Conservation (phyloP, 1,140 invertebrate species). For the Rhysida immarginata region DNA sequence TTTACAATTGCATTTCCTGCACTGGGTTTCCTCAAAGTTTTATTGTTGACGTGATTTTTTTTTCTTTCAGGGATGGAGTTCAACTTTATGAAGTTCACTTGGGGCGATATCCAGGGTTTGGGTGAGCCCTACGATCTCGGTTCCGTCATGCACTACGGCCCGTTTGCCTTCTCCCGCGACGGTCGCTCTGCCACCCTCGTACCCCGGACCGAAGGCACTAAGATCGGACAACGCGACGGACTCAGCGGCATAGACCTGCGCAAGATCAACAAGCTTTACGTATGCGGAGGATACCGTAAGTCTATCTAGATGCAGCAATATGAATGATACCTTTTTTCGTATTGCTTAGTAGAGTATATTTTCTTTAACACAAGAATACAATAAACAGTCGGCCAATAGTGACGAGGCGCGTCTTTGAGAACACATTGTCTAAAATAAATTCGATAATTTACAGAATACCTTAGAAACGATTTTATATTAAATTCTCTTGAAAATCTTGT, state of each 20-base stretch:
- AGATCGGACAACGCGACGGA: conserved; percentile 31
- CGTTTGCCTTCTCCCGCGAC: conserved; percentile 16
- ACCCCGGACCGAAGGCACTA: conserved; percentile 15
- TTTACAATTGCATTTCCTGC: no score
- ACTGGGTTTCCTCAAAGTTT: no score
- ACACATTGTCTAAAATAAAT: no score
- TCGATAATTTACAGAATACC: no score
- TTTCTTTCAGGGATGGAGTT: conserved; percentile 14
- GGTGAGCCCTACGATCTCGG: conserved; percentile 18
- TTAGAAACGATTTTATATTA: no score
- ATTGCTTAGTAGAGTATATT: no score
- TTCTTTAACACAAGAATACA: no score
- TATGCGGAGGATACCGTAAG: conserved; percentile 11
- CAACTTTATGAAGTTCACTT: conserved; percentile 18
- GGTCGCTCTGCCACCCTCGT: conserved; percentile 7
- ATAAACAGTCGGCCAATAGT: no score
- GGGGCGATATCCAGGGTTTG: conserved; percentile 12
- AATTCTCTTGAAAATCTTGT: no score
- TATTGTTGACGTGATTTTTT: no score
- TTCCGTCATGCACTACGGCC: conserved; percentile 18
- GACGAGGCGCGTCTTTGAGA: no score
- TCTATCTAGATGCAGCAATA: neutral
- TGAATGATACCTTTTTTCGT: neutral
- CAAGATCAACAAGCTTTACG: conserved; percentile 36
- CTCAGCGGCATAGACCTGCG: conserved; percentile 32